A percentile compares a stretch with the other conserved stretches of the same genome.
phyloP scores from a whole-genome alignment of 64 coral and sea anemone species.

The Dendrophyllia cribrosa region DNA sequence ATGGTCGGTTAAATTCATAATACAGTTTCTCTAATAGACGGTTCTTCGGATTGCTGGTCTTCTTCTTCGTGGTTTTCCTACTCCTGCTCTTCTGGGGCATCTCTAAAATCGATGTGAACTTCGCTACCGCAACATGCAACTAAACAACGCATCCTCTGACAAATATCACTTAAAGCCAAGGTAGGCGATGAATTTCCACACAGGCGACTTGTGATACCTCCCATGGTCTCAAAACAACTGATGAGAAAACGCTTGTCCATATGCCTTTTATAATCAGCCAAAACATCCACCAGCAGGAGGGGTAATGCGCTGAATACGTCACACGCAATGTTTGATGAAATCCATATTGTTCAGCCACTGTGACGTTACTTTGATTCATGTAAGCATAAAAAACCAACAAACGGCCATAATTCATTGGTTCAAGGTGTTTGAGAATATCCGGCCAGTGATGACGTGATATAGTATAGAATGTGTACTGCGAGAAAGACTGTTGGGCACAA shows the following conservation, averaged over 20 bases:
- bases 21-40: too few relatives aligned
- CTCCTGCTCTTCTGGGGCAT: slow-evolving; percentile 14
- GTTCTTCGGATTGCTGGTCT: too few relatives aligned
- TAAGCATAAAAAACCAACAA: too few relatives aligned
- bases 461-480: too few relatives aligned
- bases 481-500: too few relatives aligned
- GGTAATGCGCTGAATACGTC: background rate
- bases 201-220: background rate
- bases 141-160: background rate
- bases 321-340: slow-evolving; percentile 33
- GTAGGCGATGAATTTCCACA: background rate
- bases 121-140: slow-evolving; percentile 13
- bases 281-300: too few relatives aligned
- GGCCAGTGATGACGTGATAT: too few relatives aligned
- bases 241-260: background rate
- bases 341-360: slow-evolving; percentile 38
- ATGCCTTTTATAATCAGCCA: background rate
- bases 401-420: too few relatives aligned
- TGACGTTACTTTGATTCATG: slow-evolving; percentile 49
- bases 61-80: too few relatives aligned
- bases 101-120: slow-evolving; percentile 15
- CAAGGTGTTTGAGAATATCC: too few relatives aligned
- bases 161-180: background rate
- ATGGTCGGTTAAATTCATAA: too few relatives aligned
- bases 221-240: background rate